These are phyloP conservation scores for Sebastes fasciatus DNA, from an alignment of 2,113 vertebrate genomes.

Conservation along the genomic window DNA sequence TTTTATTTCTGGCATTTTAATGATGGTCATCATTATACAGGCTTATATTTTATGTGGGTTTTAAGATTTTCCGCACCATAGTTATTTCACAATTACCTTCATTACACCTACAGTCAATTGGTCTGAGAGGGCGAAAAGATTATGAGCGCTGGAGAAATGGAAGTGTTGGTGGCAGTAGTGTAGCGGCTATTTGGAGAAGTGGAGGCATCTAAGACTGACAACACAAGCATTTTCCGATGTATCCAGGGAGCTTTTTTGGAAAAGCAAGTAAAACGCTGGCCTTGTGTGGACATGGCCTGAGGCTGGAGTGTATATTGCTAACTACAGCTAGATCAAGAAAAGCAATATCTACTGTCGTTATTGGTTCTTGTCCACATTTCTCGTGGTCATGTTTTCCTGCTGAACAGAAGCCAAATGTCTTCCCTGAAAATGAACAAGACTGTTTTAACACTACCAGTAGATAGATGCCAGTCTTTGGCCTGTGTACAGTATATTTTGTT, in stretches of 20 bases:
- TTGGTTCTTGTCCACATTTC: constrained; percentile 52
- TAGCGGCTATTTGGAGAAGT: constrained; percentile 44
- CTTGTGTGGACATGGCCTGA: constrained; percentile 32
- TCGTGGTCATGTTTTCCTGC: constrained; percentile 21
- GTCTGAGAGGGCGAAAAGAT: constrained; percentile 40
- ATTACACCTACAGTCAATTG: constrained; percentile 53
- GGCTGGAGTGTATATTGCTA: constrained; percentile 49
- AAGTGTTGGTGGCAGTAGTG: constrained; percentile 43
- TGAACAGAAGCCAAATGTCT: constrained; percentile 41
- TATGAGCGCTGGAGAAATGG: constrained; percentile 33
- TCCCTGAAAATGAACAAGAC: constrained; percentile 18
- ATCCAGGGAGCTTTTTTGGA: constrained; percentile 46
- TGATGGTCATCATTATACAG: constrained; percentile 19
- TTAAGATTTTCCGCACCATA: constrained; percentile 27
- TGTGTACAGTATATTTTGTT: neutral
- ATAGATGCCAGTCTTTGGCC: neutral
- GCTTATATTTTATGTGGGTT: constrained; percentile 38
- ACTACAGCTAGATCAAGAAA: constrained; percentile 49
- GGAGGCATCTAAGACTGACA: constrained; percentile 18
- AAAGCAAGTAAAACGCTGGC: constrained; percentile 34
- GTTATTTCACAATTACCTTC: constrained; percentile 60
- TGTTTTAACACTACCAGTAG: neutral
- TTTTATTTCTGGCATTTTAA: constrained; percentile 36
- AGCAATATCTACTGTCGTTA: constrained; percentile 51
- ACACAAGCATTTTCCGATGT: constrained; percentile 38